phyloP scores from a whole-genome alignment of 2,888 invertebrate genomes.

The Trachelus iudaicus region DNA sequence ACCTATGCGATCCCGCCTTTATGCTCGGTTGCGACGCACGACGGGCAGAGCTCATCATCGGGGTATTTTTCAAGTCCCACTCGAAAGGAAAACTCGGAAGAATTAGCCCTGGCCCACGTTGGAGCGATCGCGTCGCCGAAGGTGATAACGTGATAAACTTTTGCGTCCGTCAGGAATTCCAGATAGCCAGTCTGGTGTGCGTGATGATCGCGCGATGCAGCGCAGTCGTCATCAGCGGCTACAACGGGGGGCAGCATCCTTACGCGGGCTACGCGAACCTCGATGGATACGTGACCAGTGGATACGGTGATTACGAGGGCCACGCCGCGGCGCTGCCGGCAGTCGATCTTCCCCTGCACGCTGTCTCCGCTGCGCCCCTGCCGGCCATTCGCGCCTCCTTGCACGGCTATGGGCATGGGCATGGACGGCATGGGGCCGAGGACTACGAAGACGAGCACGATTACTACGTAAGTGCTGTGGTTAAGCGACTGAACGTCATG shows the following conservation, averaged over 20 bases:
- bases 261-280: constrained; percentile 54
- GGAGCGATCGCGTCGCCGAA: no score
- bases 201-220: constrained; percentile 42
- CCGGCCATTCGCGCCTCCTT: constrained; percentile 10
- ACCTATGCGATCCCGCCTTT: no score
- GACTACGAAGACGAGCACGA: constrained; percentile 54
- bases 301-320: constrained; percentile 44
- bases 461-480: constrained; percentile 53
- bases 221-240: constrained; percentile 57
- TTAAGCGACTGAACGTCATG: no score
- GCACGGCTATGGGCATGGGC: constrained; percentile 19
- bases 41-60: no score
- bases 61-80: no score
- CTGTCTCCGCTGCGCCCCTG: constrained; percentile 58
- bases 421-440: constrained; percentile 45
- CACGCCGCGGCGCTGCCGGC: constrained; percentile 56
- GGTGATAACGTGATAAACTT: no score
- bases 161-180: constrained; percentile 22
- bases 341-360: constrained; percentile 58
- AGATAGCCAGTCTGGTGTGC: constrained; percentile 50
- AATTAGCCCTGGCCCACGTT: background rate
- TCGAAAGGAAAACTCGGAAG: no score
- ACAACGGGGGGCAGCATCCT: constrained; percentile 47
- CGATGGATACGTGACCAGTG: constrained; percentile 44
- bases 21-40: no score